These are phyloP conservation scores for Venturia canescens DNA, from an alignment of 1,140 invertebrate genomes.

Conservation along the genomic window DNA sequence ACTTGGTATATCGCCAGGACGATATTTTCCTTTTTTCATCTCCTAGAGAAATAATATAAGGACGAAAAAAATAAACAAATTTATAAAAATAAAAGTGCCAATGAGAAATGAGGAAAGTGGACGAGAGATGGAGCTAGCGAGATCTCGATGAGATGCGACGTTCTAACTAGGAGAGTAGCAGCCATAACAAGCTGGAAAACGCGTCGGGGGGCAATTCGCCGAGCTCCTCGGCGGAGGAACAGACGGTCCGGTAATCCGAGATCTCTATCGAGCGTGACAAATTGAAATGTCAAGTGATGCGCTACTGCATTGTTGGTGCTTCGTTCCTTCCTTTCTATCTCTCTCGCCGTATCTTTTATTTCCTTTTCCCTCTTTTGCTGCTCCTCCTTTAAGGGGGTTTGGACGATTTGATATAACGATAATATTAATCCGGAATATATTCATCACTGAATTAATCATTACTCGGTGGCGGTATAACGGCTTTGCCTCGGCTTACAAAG, in stretches of 20 bases:
- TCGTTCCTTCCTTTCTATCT: neutral
- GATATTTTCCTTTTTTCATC: too few relatives aligned
- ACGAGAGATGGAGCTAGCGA: neutral
- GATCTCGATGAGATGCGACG: conserved; percentile 4
- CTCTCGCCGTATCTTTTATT: too few relatives aligned
- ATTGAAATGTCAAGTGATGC: conserved; percentile 16
- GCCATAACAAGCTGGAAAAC: neutral
- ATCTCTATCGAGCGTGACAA: conserved; percentile 16
- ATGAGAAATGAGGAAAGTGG: neutral
- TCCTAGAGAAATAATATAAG: too few relatives aligned
- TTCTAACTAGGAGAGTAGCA: neutral
- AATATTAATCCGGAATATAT: neutral
- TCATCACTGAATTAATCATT: neutral
- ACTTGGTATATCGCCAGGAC: too few relatives aligned
- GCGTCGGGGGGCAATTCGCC: neutral
- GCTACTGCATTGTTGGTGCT: neutral
- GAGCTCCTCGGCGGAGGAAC: neutral
- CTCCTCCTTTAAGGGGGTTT: neutral
- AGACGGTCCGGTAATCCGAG: neutral
- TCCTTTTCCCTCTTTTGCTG: too few relatives aligned
- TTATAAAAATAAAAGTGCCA: neutral
- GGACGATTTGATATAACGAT: neutral
- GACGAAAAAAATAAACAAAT: neutral
- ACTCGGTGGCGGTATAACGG: neutral
- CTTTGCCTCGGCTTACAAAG: neutral